Percentiles rank a stretch among this genome's conserved stretches.
Evolutionary conservation across 1,140 invertebrate species (phyloP).

Genomic region (Oscheius sp.): DNA sequence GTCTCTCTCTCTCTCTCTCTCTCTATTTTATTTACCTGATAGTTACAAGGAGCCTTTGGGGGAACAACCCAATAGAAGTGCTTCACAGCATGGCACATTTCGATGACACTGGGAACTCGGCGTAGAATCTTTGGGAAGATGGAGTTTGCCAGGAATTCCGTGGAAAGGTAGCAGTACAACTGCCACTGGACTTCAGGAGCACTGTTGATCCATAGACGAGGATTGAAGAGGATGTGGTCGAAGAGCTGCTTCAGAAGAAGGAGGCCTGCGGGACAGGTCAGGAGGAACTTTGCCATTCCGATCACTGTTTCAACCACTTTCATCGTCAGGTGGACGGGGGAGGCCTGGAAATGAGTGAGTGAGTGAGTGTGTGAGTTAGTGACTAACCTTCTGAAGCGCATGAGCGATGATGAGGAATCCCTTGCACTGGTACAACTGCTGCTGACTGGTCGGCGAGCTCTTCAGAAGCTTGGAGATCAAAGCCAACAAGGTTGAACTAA

Average conservation of each 20-base stretch:
- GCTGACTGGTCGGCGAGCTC: conserved; percentile 91
- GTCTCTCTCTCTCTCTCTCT: background rate
- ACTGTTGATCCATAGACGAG: conserved; percentile 95
- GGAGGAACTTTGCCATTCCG: conserved; percentile 78
- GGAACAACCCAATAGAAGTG: conserved; percentile 99
- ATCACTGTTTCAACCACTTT: conserved; percentile 66
- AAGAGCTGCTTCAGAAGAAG: conserved; percentile 92
- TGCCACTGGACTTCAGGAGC: conserved; percentile 72
- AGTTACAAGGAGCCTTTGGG: conserved; percentile 74
- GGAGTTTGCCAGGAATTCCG: conserved; percentile 92
- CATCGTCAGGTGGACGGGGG: conserved; percentile 45
- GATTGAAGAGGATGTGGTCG: conserved; percentile 98
- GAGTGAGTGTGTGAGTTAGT: no score
- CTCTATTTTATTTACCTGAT: conserved; percentile 5
- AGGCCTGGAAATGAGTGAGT: no score
- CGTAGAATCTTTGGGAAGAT: conserved; percentile 92
- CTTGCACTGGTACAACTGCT: conserved; percentile 95
- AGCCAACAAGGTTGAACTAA: conserved; percentile 87
- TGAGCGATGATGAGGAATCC: conserved; percentile 97
- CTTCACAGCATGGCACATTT: conserved; percentile 96
- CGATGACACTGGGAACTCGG: conserved; percentile 90
- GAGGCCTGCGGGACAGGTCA: conserved; percentile 87
- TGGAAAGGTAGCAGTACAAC: conserved; percentile 93
- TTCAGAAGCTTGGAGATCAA: conserved; percentile 96
- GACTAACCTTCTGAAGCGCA: conserved; percentile 87